Evolutionary conservation across 2,888 invertebrate species (phyloP).

Genomic region (Eristalis pertinax): DNA sequence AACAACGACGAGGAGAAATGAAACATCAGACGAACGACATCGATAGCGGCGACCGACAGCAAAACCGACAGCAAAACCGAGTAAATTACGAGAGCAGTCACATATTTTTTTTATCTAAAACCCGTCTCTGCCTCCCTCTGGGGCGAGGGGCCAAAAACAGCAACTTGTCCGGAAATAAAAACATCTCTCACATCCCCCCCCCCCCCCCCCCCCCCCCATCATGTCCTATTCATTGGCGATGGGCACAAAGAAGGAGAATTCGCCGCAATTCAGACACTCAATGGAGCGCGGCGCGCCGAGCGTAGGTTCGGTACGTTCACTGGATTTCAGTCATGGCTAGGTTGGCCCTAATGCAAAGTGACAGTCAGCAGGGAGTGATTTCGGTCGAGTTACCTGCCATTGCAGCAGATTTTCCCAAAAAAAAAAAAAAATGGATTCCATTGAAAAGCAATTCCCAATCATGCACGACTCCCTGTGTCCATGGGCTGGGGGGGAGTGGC

Average conservation of each 20-base stretch:
- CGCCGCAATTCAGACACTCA: conserved; percentile 32
- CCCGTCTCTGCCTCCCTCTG: no score
- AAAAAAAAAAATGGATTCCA: not conserved
- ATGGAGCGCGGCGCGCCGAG: conserved; percentile 30
- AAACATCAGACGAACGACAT: not conserved
- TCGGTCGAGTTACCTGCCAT: not conserved
- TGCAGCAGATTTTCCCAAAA: not conserved
- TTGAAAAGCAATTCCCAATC: conserved; percentile 47
- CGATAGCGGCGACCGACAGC: not conserved
- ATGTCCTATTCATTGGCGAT: not conserved
- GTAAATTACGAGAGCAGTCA: conserved; percentile 1
- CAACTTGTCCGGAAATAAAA: conserved; percentile 32
- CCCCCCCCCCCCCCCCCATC: not conserved
- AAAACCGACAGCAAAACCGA: not conserved
- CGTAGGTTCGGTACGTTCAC: conserved; percentile 22
- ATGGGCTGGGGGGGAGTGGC: not conserved
- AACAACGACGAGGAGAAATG: no score
- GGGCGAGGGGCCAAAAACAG: no score
- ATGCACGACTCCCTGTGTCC: not conserved
- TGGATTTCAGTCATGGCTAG: conserved; percentile 42
- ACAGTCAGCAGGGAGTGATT: conserved; percentile 35
- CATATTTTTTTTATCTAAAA: conserved; percentile 17
- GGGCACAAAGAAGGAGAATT: not conserved
- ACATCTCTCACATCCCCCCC: conserved; percentile 4
- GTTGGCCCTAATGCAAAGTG: conserved; percentile 32